Evolutionary conservation across 53 echinoderm and acorn worm species (phyloP), one percentile per base, ranked within the genome.

Genomic region (Actinopyga echinites): DNA sequence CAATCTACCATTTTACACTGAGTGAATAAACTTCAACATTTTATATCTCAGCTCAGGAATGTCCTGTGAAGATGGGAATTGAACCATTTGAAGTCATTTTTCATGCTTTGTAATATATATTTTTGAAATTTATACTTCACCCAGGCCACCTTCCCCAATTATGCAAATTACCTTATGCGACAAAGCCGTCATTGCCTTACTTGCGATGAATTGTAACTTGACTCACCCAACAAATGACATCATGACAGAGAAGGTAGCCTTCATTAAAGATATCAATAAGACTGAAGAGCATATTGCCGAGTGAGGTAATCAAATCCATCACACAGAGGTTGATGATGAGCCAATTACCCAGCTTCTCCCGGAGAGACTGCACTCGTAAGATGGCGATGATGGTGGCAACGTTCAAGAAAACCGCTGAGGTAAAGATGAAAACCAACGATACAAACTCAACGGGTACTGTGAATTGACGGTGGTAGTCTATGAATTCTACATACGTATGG

Each of bases 281-380:
- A 24, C 60, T 80, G 30, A 80, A 80, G 34, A 36, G 59, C 80
- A 79, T 79, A 58, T 58, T 79, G 1, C 56, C 80, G 15, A 79
- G 21, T 2, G 80, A 17, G 12, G 80, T 36, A 2, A 79, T 15
- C 9, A 79, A 58, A 60, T 79, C 80, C 59, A 79, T 58, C 35
- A 79, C 26, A 61, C 62, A 60, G 5, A 80, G 29, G 62, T 80
- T 80, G 4, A 80, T 8, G 34, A 80, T 40, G 2, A 80, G 63
- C 30, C 60, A 60, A 29, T 61, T 80, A 43, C 20, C n/a, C 20
- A 23, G 40, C 21, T 80, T 62, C 4, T 33, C 35, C 2, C 80
- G 80, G 22, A 80, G 44, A 19, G 61, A 31, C 22, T 20, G 63
- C 3, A 37, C 32, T 6, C 81, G 61, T 11, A 80, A 35, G 13